Percentiles rank a stretch among this genome's conserved stretches.
Conservation (phyloP, 2,888 invertebrate species). For the Abrostola triplasia region DNA sequence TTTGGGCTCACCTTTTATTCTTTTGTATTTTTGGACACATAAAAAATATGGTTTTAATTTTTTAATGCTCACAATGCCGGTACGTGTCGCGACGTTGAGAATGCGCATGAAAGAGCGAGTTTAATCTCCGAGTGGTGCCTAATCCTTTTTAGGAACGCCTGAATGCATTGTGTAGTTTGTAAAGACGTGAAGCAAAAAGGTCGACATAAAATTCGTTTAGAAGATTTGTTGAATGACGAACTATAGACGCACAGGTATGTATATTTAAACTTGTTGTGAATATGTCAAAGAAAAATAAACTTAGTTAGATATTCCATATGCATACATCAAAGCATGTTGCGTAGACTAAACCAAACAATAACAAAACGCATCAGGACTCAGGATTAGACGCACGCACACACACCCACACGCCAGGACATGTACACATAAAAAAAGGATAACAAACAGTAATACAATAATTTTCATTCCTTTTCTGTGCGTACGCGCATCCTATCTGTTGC, state of each 20-base stretch:
- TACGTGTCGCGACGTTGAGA: conserved; percentile 80
- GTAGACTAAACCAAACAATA: conserved; percentile 70
- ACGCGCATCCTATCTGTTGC: conserved; percentile 82
- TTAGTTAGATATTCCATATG: conserved; percentile 69
- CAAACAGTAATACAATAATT: conserved; percentile 85
- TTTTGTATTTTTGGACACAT: conserved; percentile 28
- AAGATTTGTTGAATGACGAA: conserved; percentile 59
- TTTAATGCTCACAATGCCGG: conserved; percentile 52
- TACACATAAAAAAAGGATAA: conserved; percentile 75
- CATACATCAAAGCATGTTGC: conserved; percentile 62
- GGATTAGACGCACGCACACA: conserved; percentile 73
- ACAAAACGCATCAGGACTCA: conserved; percentile 71
- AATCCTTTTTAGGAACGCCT: conserved; percentile 69
- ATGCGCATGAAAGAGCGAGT: conserved; percentile 72
- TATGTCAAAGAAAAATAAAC: conserved; percentile 57
- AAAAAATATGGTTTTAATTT: conserved; percentile 38
- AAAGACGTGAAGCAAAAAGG: conserved; percentile 62
- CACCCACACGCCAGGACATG: conserved; percentile 59
- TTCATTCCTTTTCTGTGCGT: conserved; percentile 87
- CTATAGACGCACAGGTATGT: conserved; percentile 51
- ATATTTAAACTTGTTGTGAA: conserved; percentile 35
- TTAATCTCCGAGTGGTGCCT: conserved; percentile 71
- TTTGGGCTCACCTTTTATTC: conserved; percentile 29
- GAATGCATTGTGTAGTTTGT: conserved; percentile 62
- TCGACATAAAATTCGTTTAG: conserved; percentile 62